phyloP scores from a whole-genome alignment of 2,797 vertebrate species.

The Typhlichthys subterraneus region DNA sequence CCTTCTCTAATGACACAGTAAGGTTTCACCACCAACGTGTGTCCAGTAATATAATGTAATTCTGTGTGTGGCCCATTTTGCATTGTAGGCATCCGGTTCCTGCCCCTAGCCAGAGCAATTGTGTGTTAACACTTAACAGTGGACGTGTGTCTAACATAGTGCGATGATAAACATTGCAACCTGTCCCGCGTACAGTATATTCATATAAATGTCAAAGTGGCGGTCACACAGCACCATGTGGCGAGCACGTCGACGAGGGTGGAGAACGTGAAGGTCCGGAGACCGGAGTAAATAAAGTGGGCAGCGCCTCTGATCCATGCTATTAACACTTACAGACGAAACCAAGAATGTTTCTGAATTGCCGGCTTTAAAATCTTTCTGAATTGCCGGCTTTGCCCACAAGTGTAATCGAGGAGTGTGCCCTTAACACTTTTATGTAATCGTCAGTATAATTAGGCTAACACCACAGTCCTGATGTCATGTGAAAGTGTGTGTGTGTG shows the following conservation, averaged over 20 bases:
- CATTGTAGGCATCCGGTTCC: conserved; percentile 2
- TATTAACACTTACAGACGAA: no score
- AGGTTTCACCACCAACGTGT: not conserved
- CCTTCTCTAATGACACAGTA: no score
- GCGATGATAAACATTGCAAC: not conserved
- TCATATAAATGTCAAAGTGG: not conserved
- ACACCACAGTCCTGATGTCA: no score
- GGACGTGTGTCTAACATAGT: conserved; percentile 7
- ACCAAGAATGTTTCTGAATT: no score
- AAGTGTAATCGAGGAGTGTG: no score
- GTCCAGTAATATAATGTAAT: conserved; percentile 26
- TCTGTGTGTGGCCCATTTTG: conserved; percentile 25
- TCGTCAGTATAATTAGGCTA: no score
- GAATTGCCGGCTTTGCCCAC: no score
- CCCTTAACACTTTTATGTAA: no score
- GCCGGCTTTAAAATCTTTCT: no score
- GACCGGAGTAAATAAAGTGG: no score
- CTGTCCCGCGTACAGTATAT: not conserved
- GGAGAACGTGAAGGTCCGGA: no score
- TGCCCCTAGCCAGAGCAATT: conserved; percentile 18
- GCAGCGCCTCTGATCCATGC: no score
- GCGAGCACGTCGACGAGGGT: conserved; percentile 3
- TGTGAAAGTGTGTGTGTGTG: not conserved
- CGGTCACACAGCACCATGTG: not conserved
- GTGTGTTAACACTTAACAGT: not conserved